A percentile compares a stretch with the other conserved stretches of the same genome.
Evolutionary conservation across 2,888 invertebrate genomes (phyloP).

Genomic region (Crossocerus cetratus): DNA sequence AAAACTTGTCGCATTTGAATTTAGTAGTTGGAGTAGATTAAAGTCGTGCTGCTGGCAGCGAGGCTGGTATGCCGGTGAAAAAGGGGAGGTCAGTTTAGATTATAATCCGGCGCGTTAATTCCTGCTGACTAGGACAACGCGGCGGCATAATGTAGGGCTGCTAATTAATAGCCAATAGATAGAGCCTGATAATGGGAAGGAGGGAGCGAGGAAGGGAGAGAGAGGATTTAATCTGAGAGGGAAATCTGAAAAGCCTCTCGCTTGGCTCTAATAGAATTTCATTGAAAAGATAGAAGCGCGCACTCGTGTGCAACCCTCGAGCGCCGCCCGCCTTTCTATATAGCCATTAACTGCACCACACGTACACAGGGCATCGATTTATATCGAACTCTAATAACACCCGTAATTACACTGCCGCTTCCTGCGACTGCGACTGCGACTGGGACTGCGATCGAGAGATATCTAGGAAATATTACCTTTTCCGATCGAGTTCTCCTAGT

Average conservation of each 20-base stretch:
- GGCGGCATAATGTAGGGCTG: neutral
- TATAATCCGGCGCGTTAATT: too few species aligned
- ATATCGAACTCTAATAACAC: slow-evolving; percentile 63
- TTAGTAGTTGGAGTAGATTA: too few species aligned
- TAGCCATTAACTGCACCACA: slow-evolving; percentile 11
- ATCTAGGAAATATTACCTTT: slow-evolving; percentile 2
- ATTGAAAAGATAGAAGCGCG: slow-evolving; percentile 46
- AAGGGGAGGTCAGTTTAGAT: too few species aligned
- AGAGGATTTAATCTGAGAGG: slow-evolving; percentile 27
- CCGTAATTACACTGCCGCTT: slow-evolving; percentile 53
- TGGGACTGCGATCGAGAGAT: neutral
- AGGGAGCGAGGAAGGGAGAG: neutral
- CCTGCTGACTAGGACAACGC: too few species aligned
- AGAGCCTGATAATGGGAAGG: slow-evolving; percentile 8
- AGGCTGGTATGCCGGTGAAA: too few species aligned
- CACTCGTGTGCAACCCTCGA: neutral
- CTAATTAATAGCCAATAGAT: slow-evolving; percentile 23
- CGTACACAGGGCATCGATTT: slow-evolving; percentile 57
- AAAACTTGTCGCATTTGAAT: too few species aligned
- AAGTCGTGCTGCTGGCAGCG: too few species aligned
- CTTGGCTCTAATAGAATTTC: slow-evolving; percentile 62
- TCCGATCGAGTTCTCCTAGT: neutral
- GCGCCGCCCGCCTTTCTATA: neutral
- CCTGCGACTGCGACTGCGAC: neutral
- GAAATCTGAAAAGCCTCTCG: slow-evolving; percentile 46